These are phyloP conservation scores for Amphibalanus amphitrite DNA, from an alignment of 1,140 invertebrate genomes.

Conservation along the genomic window DNA sequence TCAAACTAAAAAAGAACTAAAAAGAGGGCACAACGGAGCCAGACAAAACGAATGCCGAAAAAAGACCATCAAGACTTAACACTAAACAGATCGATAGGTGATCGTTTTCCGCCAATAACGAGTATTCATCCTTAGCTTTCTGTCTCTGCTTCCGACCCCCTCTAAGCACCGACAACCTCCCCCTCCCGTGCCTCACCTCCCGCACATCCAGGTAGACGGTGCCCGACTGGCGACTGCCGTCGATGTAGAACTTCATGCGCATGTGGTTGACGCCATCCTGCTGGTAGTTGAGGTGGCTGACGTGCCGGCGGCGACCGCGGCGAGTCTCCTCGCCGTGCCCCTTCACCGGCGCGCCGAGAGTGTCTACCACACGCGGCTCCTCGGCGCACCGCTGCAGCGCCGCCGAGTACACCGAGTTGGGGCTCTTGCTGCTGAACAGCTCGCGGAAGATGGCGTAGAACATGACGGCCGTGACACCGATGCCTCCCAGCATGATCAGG, in stretches of 20 bases:
- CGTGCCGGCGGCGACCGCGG: slow-evolving; percentile 46
- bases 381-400: slow-evolving; percentile 52
- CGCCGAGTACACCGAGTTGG: slow-evolving; percentile 60
- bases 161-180: background rate
- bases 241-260: slow-evolving; percentile 74
- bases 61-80: too few relatives aligned
- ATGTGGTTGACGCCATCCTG: slow-evolving; percentile 39
- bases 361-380: slow-evolving; percentile 49
- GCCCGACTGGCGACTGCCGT: slow-evolving; percentile 54
- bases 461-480: slow-evolving; percentile 54
- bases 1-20: too few relatives aligned
- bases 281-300: slow-evolving; percentile 51
- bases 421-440: slow-evolving; percentile 67
- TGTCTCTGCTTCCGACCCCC: too few relatives aligned
- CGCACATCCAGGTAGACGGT: slow-evolving; percentile 68
- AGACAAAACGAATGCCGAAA: too few relatives aligned
- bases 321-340: slow-evolving; percentile 70
- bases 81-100: too few relatives aligned
- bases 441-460: slow-evolving; percentile 62
- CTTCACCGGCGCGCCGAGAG: slow-evolving; percentile 64
- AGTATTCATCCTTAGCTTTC: too few relatives aligned
- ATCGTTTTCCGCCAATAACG: too few relatives aligned
- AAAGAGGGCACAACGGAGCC: too few relatives aligned
- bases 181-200: slow-evolving; percentile 37
- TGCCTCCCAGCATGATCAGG: slow-evolving; percentile 53